Conservation (phyloP, 2,797 vertebrate genomes). For the Capromys pilorides region DNA sequence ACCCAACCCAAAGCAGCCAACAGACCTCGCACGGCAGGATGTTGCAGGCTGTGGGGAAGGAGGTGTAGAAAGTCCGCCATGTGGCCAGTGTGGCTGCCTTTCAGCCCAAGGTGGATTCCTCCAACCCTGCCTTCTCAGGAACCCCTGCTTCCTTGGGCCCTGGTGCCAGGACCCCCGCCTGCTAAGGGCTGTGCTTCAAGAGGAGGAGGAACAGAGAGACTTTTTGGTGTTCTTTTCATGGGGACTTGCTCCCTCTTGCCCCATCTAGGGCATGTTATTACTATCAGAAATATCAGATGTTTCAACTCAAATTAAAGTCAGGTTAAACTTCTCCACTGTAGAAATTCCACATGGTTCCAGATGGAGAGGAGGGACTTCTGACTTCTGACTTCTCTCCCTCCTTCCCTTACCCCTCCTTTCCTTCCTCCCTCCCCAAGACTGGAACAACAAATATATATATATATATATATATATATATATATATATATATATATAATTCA, state of each 20-base stretch:
- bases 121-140: slow-evolving; percentile 63
- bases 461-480: slow-evolving; percentile 43
- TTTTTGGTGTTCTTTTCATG: slow-evolving; percentile 72
- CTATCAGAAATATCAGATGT: slow-evolving; percentile 86
- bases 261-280: slow-evolving; percentile 79
- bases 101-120: slow-evolving; percentile 61
- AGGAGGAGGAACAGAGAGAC: slow-evolving; percentile 66
- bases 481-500: slow-evolving; percentile 20
- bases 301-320: slow-evolving; percentile 86
- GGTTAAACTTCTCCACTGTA: slow-evolving; percentile 84
- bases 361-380: slow-evolving; percentile 82
- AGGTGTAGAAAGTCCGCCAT: slow-evolving; percentile 28
- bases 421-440: not conserved
- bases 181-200: slow-evolving; percentile 81
- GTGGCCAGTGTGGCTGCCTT: slow-evolving; percentile 54
- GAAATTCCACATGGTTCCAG: slow-evolving; percentile 84
- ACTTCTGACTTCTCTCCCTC: slow-evolving; percentile 16
- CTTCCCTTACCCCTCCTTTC: slow-evolving; percentile 52
- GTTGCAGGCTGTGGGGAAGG: slow-evolving; percentile 43
- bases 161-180: slow-evolving; percentile 51
- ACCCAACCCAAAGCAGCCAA: slow-evolving; percentile 5
- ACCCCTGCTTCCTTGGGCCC: slow-evolving; percentile 72
- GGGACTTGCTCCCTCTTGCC: slow-evolving; percentile 18
- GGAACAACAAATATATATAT: slow-evolving; percentile 58
- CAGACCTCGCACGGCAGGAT: slow-evolving; percentile 42